Conservation (phyloP, 2,797 vertebrate genomes). For the Tragelaphus eurycerus region DNA sequence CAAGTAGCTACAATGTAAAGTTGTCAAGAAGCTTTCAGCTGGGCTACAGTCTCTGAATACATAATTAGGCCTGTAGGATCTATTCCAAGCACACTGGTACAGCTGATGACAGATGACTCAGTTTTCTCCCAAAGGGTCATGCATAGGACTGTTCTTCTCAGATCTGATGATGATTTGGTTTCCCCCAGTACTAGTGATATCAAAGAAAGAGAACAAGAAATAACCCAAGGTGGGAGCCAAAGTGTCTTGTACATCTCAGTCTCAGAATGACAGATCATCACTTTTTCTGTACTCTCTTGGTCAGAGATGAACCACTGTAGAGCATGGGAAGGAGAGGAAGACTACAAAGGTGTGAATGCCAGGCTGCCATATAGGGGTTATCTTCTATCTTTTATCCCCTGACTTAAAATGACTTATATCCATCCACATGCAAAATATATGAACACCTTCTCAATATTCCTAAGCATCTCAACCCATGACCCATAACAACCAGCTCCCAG, state of each 20-base stretch:
- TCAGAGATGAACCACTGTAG: background rate
- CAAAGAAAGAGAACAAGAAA: background rate
- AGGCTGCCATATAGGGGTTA: background rate
- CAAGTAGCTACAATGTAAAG: background rate
- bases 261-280: background rate
- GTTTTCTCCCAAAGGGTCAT: background rate
- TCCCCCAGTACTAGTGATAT: background rate
- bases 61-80: background rate
- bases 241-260: background rate
- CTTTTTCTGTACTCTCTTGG: background rate
- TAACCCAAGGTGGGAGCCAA: background rate
- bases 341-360: background rate
- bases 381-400: background rate
- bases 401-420: background rate
- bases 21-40: background rate
- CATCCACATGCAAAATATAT: background rate
- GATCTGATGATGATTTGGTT: background rate
- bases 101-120: background rate
- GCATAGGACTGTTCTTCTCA: background rate
- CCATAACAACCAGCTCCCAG: background rate
- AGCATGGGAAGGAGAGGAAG: background rate
- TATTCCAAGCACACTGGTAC: background rate
- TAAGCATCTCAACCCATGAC: background rate
- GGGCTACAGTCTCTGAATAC: background rate
- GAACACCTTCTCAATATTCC: background rate